phyloP scores from a whole-genome alignment of 2,113 vertebrate species.

The Tychaedon coryphoeus region DNA sequence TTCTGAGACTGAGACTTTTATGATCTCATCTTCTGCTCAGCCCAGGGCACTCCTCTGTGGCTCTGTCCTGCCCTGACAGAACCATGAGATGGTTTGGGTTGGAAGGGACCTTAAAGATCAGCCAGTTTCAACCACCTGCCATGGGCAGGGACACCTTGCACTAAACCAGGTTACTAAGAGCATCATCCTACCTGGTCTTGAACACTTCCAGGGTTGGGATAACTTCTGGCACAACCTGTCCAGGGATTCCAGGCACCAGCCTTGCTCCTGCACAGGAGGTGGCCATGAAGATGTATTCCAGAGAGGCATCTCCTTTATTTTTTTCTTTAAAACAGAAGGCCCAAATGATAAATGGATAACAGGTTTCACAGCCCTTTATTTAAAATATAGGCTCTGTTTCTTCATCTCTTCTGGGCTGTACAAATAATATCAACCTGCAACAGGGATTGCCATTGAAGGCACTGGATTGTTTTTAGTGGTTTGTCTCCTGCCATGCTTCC shows the following conservation, averaged over 20 bases:
- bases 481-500: background rate
- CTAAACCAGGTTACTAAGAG: background rate
- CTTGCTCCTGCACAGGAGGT: background rate
- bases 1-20: background rate
- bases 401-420: background rate
- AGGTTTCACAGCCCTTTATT: background rate
- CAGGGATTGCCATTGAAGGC: background rate
- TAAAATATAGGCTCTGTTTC: background rate
- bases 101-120: background rate
- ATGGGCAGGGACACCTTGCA: background rate
- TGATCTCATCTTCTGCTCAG: background rate
- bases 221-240: background rate
- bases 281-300: background rate
- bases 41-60: background rate
- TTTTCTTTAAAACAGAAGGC: background rate
- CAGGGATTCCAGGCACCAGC: background rate
- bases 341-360: background rate
- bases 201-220: background rate
- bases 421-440: rapidly evolving
- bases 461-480: background rate
- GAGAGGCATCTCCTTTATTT: background rate
- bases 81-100: background rate
- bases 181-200: background rate
- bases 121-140: background rate
- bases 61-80: background rate